Percentiles rank a stretch among this genome's conserved stretches.
Evolutionary conservation across 2,888 invertebrate species (phyloP).

Genomic region (Drosophila tanythrix): DNA sequence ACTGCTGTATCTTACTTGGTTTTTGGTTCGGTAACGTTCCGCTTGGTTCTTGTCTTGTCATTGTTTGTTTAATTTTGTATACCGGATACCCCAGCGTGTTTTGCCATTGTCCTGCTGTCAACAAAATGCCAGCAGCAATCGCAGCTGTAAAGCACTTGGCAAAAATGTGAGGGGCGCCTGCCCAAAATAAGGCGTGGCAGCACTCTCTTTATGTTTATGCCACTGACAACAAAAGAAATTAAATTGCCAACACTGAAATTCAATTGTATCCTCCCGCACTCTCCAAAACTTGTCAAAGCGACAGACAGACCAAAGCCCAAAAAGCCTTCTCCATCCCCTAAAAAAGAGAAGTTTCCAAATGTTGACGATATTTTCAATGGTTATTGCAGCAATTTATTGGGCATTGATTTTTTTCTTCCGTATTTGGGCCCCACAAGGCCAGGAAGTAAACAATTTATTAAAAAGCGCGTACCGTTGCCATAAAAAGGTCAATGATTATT

Average conservation of each 20-base stretch:
- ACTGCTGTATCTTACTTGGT: slow-evolving; percentile 35
- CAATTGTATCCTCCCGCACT: slow-evolving; percentile 67
- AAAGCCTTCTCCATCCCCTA: background rate
- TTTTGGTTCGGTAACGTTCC: slow-evolving; percentile 46
- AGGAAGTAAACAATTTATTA: slow-evolving; percentile 76
- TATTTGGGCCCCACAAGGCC: slow-evolving; percentile 23
- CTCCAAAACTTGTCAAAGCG: slow-evolving; percentile 51
- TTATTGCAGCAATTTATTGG: slow-evolving; percentile 69
- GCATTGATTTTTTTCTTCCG: slow-evolving; percentile 60
- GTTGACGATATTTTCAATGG: slow-evolving; percentile 56
- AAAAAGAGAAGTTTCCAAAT: slow-evolving; percentile 24
- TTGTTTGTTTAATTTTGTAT: slow-evolving; percentile 81
- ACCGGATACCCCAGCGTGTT: slow-evolving; percentile 75
- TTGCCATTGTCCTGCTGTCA: slow-evolving; percentile 77
- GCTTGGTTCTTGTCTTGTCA: slow-evolving; percentile 70
- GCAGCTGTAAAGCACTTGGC: slow-evolving; percentile 57
- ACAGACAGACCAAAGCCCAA: slow-evolving; percentile 6
- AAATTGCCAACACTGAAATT: slow-evolving; percentile 79
- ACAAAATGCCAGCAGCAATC: slow-evolving; percentile 63
- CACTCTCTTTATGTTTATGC: slow-evolving; percentile 67
- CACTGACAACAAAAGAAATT: slow-evolving; percentile 76
- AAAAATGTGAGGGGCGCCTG: slow-evolving; percentile 34
- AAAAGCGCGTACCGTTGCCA: slow-evolving; percentile 66
- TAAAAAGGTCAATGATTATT: slow-evolving; percentile 76
- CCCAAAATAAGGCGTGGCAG: slow-evolving; percentile 29